Evolutionary conservation across 2,113 vertebrate genomes (phyloP), one percentile per base, ranked within the genome.

Genomic region (Arvicanthis niloticus): DNA sequence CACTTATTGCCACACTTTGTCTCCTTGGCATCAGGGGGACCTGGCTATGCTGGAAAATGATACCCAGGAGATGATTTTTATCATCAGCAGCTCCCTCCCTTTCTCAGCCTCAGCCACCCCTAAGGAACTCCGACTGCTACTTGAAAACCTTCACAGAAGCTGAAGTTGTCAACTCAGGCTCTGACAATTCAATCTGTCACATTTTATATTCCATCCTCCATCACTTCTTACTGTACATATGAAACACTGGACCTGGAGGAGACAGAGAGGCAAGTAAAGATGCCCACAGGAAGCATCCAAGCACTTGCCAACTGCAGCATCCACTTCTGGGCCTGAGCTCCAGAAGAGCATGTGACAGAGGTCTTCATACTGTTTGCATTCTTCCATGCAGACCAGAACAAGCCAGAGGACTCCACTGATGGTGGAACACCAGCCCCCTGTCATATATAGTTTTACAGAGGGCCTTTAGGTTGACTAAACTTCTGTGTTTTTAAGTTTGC

Each of bases 401-500:
- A 76, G 80, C 8, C 3, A 21, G 26, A 45, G 15, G 3, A 75
- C 73, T 48, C 89, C 62, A 7, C 9, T 56, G 4, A 29, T 42
- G 31, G 17, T 19, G 7, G 45, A 87, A 60, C 5, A 40, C 5
- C 5, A 17, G 40, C 2, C 24, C 29, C 48, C 12, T 15, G 90
- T 82, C 26, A 51, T 6, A 42, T 29, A 16, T 2, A 70, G 9
- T 76, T 82, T 48, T 81, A n/a, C 16, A 42, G 1, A 22, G 1
- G 42, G 56, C 21, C 73, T 40, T 53, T 24, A 78, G 24, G n/a
- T 22, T 58, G 37, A 37, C 45, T 19, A 53, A 1, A 78, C 3
- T 24, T 96, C 70, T 88, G 75, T 81, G 13, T 60, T 93, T 93
- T 88, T 68, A 60, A 70, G 6, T 80, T 91, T 37, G 29, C 58